Conservation (phyloP, 2,113 vertebrate species). For the Platycercus adscitus region DNA sequence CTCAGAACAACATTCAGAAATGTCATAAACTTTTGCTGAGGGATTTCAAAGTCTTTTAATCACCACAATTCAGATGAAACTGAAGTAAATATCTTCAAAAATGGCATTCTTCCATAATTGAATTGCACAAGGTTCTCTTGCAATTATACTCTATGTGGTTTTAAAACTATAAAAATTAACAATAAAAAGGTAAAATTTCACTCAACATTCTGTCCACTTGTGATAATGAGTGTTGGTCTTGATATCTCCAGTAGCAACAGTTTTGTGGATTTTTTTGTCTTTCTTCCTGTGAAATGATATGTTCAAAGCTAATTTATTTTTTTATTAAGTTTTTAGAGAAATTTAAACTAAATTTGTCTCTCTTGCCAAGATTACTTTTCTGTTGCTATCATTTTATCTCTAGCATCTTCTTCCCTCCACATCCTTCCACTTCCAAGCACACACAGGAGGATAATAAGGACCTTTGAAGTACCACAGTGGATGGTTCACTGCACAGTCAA, state of each 20-base stretch:
- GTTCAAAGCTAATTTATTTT: neutral
- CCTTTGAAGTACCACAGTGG: neutral
- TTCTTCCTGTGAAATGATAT: neutral
- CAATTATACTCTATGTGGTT: neutral
- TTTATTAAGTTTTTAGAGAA: neutral
- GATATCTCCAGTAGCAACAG: neutral
- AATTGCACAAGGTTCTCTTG: neutral
- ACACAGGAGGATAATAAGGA: neutral
- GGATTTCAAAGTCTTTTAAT: neutral
- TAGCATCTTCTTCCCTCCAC: neutral
- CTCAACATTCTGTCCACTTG: neutral
- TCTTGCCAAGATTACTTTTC: neutral
- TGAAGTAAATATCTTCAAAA: neutral
- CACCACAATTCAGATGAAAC: neutral
- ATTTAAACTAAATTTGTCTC: neutral
- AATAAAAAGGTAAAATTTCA: neutral
- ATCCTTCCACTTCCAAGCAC: neutral
- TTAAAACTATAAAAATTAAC: neutral
- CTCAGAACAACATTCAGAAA: neutral
- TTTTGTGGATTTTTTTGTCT: neutral
- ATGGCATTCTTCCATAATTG: neutral
- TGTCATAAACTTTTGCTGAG: neutral
- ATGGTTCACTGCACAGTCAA: neutral
- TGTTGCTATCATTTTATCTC: neutral
- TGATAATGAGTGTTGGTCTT: neutral